Evolutionary conservation across 2,797 vertebrate genomes (phyloP).

Genomic region (Muscicapa striata): DNA sequence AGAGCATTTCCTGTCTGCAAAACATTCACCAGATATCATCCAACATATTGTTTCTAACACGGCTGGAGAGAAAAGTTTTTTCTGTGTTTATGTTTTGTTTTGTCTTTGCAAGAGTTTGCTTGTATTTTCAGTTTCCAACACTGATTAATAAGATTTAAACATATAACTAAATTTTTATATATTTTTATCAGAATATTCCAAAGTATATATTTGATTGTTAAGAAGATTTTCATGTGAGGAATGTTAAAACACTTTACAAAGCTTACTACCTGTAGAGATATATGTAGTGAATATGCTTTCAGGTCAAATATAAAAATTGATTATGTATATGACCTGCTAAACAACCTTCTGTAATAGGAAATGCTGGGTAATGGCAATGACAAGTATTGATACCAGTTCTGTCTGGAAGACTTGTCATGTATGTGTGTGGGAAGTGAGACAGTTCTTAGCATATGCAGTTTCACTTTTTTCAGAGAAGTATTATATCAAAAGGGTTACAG

Average conservation of each 20-base stretch:
- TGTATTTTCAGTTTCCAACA: background rate
- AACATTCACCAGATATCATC: background rate
- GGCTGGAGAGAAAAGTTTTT: background rate
- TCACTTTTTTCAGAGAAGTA: background rate
- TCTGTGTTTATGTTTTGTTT: background rate
- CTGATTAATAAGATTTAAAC: background rate
- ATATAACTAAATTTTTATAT: background rate
- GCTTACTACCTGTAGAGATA: rapidly evolving
- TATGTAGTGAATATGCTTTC: background rate
- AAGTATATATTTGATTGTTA: background rate
- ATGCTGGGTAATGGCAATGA: background rate
- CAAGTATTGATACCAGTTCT: background rate
- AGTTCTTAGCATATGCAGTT: background rate
- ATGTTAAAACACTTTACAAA: background rate
- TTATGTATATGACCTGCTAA: background rate
- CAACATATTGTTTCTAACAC: background rate
- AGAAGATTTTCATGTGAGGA: background rate
- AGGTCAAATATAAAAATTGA: background rate
- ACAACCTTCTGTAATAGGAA: background rate
- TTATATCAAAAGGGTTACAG: background rate
- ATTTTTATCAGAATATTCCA: background rate
- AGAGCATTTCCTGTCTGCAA: background rate
- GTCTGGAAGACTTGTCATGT: background rate
- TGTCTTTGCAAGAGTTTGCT: background rate
- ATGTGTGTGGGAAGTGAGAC: background rate